Percentiles rank a stretch among this genome's conserved stretches.
Conservation (phyloP, 2,888 invertebrate species). For the Hirtodrosophila trivittata region DNA sequence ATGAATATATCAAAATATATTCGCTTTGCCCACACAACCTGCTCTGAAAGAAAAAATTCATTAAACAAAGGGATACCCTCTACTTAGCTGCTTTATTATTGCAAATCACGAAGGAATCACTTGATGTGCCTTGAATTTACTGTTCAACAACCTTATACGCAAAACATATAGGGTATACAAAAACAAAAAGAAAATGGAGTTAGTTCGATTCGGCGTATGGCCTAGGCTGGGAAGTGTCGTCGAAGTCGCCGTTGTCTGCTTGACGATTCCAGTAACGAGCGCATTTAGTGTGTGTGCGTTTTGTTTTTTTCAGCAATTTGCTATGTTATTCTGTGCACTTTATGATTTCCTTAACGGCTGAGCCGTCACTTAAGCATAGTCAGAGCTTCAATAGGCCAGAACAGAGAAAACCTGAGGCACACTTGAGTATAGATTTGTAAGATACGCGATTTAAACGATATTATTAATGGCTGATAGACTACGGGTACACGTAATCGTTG, state of each 20-base stretch:
- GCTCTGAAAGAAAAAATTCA: constrained; percentile 6
- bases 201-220: constrained; percentile 41
- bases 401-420: neutral
- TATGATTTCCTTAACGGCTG: constrained; percentile 72
- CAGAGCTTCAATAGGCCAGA: neutral
- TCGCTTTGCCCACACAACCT: constrained; percentile 29
- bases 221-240: constrained; percentile 51
- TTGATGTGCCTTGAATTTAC: no score
- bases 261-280: constrained; percentile 61
- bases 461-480: constrained; percentile 36
- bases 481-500: neutral
- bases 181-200: neutral
- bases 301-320: constrained; percentile 48
- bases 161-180: neutral
- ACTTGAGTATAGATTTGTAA: constrained; percentile 10
- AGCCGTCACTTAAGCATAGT: constrained; percentile 13
- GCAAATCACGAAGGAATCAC: no score
- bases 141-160: no score
- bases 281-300: constrained; percentile 37
- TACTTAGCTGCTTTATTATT: neutral
- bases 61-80: neutral
- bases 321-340: constrained; percentile 62
- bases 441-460: constrained; percentile 40
- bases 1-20: constrained; percentile 75
- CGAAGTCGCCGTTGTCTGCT: constrained; percentile 39